Evolutionary conservation across 2,888 invertebrate species (phyloP), one percentile per base, ranked within the genome.

Genomic region (Eudemis profundana): DNA sequence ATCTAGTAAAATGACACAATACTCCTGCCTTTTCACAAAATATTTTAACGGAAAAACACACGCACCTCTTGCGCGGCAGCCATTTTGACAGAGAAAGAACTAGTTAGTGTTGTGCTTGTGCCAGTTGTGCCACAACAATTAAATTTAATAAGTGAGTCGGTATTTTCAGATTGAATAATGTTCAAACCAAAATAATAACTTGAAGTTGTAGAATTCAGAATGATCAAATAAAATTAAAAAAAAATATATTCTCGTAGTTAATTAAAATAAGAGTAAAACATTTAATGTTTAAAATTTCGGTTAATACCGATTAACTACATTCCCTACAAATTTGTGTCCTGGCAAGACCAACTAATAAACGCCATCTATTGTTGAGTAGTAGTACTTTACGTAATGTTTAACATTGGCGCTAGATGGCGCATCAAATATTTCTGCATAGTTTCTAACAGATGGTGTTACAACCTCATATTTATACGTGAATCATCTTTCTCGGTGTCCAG

Each of bases 1-100:
- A 64, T 53, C 69, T 44, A 64, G 63, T 69, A 66, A 57, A 70
- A 68, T 60, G 67, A 42, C 61, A 70, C 66, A 53, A 40, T 68
- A 64, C 12, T 56, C 47, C 27, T 44, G 68, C 49, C 69, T 74
- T 73, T 68, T 51, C 64, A 68, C 51, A 68, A 74, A 73, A 70
- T 74, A 73, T 72, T 68, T 68, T 67, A 71, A 67, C 68, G 62
- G 75, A 79, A 78, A 71, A 75, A 70, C 67, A 72, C 79, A 86
- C 90, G 76, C 84, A 90, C 92, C 89, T 92, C 92, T 77, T 89
- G 90, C 76, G 81, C 86, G 86, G 92, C 89, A 86, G 92, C 92
- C 92, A 92, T 92, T 91, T 92, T 92, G 89, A 88, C 90, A 87
- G 83, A 89, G 81, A 90, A 89, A 87, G 88, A 86, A 74, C 78